Evolutionary conservation across 2,888 invertebrate genomes (phyloP).

Genomic region (Cheilosia variabilis): DNA sequence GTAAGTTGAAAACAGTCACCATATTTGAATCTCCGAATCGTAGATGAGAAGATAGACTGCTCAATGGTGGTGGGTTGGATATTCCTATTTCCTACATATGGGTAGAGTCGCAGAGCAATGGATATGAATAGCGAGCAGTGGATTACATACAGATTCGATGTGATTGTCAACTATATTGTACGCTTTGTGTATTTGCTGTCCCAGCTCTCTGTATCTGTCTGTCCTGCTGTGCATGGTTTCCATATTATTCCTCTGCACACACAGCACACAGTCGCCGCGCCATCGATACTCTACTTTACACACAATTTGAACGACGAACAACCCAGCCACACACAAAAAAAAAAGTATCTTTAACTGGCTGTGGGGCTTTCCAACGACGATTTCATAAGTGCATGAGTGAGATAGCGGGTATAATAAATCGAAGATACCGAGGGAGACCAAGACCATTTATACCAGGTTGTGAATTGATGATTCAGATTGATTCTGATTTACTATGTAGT

Average conservation of each 20-base stretch:
- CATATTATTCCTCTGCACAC: slow-evolving; percentile 57
- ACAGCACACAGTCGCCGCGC: slow-evolving; percentile 40
- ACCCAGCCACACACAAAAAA: slow-evolving; percentile 17
- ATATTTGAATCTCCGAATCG: slow-evolving; percentile 2
- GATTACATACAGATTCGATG: slow-evolving; percentile 67
- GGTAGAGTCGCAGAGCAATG: not conserved
- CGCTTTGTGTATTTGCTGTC: slow-evolving; percentile 30
- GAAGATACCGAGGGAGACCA: slow-evolving; percentile 64
- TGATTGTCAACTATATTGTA: slow-evolving; percentile 62
- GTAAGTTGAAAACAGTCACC: slow-evolving; percentile 44
- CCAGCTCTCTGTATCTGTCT: slow-evolving; percentile 20
- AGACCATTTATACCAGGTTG: slow-evolving; percentile 13
- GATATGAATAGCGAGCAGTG: slow-evolving; percentile 25
- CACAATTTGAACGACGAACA: slow-evolving; percentile 49
- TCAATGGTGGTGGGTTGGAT: no score
- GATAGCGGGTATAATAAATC: slow-evolving; percentile 69
- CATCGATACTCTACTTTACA: slow-evolving; percentile 44
- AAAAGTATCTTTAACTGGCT: slow-evolving; percentile 67
- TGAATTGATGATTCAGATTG: slow-evolving; percentile 48
- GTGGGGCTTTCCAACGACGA: slow-evolving; percentile 65
- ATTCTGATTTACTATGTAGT: slow-evolving; percentile 29
- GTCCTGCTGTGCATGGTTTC: slow-evolving; percentile 62
- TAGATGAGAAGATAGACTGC: not conserved
- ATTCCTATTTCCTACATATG: not conserved
- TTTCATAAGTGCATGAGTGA: slow-evolving; percentile 71